A percentile compares a stretch with the other conserved stretches of the same genome.
These are phyloP conservation scores for Acrocephalus arundinaceus DNA, from an alignment of 2,113 vertebrate genomes.

Conservation along the genomic window DNA sequence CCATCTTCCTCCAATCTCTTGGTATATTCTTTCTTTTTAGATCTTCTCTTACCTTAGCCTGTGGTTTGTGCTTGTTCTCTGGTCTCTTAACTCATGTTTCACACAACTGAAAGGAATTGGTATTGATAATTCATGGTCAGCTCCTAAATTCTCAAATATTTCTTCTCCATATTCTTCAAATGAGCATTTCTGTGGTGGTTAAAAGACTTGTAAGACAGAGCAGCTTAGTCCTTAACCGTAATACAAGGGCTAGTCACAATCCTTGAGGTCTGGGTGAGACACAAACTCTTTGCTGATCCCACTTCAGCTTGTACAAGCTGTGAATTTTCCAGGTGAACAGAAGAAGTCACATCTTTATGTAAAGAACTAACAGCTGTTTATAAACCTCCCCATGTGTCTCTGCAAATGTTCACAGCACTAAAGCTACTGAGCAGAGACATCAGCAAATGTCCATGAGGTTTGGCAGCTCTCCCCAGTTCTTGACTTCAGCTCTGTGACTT, in stretches of 20 bases:
- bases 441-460: not conserved
- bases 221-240: not conserved
- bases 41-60: not conserved
- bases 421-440: not conserved
- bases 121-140: not conserved
- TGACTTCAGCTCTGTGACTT: not conserved
- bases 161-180: not conserved
- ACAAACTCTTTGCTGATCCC: not conserved
- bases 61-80: not conserved
- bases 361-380: not conserved
- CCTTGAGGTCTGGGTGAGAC: not conserved
- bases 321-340: not conserved
- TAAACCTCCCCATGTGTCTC: not conserved
- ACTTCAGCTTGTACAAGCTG: not conserved
- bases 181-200: not conserved
- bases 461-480: not conserved
- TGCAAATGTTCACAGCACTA: not conserved
- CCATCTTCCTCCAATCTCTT: not conserved
- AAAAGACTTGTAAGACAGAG: not conserved
- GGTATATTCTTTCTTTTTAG: not conserved
- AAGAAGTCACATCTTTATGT: not conserved
- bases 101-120: not conserved
- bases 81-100: not conserved
- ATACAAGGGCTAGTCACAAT: not conserved
- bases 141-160: not conserved